Percentiles rank a stretch among this genome's conserved stretches.
These are phyloP conservation scores for Epinephelus awoara DNA, from an alignment of 2,797 vertebrate genomes.

Conservation along the genomic window DNA sequence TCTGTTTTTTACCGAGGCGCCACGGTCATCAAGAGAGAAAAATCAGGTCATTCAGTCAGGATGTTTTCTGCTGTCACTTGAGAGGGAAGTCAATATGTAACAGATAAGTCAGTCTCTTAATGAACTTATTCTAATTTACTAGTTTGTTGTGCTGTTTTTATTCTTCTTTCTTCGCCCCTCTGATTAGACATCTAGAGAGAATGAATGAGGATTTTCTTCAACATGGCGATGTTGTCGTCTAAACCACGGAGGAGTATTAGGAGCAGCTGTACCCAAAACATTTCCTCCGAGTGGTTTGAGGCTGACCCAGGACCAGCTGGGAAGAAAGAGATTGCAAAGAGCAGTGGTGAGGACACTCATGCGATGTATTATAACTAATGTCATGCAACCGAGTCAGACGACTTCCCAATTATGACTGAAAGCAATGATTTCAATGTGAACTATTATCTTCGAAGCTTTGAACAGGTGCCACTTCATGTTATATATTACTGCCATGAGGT, in stretches of 20 bases:
- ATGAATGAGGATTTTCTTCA: constrained; percentile 29
- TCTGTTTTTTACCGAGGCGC: constrained; percentile 44
- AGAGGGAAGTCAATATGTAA: background rate
- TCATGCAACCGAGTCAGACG: constrained; percentile 20
- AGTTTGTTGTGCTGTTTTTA: background rate
- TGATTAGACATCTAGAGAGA: background rate
- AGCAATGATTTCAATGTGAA: constrained; percentile 4
- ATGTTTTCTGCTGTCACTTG: constrained; percentile 9
- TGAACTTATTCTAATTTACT: background rate
- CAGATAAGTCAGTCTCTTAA: background rate
- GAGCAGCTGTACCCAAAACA: constrained; percentile 55
- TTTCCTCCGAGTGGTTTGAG: constrained; percentile 61
- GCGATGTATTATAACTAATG: constrained; percentile 19
- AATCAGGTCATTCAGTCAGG: constrained; percentile 35
- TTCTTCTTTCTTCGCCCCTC: background rate
- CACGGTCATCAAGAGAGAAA: constrained; percentile 42
- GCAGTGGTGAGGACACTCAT: constrained; percentile 38
- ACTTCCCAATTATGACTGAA: background rate
- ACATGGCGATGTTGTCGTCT: constrained; percentile 24
- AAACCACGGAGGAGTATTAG: constrained; percentile 35
- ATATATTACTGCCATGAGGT: background rate
- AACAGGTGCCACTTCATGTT: background rate
- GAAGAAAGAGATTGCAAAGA: constrained; percentile 27
- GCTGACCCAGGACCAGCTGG: constrained; percentile 54
- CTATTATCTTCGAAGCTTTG: background rate